These are phyloP conservation scores for Coenonympha arcania DNA, from an alignment of 2,888 invertebrate species.

Conservation along the genomic window DNA sequence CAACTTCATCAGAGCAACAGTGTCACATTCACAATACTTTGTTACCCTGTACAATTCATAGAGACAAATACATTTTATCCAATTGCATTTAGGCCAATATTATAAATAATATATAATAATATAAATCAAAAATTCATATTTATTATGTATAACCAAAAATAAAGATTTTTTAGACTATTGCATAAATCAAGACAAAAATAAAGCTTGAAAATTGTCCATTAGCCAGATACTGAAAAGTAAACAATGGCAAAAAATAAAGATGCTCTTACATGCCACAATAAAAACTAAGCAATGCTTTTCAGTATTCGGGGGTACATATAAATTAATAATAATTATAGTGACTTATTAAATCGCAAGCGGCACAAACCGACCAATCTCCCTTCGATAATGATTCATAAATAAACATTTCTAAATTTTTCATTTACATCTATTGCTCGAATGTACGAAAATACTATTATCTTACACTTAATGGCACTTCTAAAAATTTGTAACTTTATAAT, in stretches of 20 bases:
- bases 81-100: slow-evolving; percentile 33
- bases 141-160: neutral
- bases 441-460: slow-evolving; percentile 66
- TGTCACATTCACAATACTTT: slow-evolving; percentile 34
- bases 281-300: too few species aligned
- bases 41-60: slow-evolving; percentile 63
- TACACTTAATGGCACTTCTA: slow-evolving; percentile 66
- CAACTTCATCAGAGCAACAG: slow-evolving; percentile 25
- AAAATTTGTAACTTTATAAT: slow-evolving; percentile 38
- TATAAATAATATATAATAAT: neutral
- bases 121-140: neutral
- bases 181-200: too few species aligned
- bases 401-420: slow-evolving; percentile 27
- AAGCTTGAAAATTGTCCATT: neutral
- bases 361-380: slow-evolving; percentile 11
- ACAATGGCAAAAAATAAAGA: too few species aligned
- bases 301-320: neutral
- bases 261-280: too few species aligned
- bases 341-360: slow-evolving; percentile 11
- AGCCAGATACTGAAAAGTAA: neutral
- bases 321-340: neutral
- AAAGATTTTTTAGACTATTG: neutral
- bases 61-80: slow-evolving; percentile 29
- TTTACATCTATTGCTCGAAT: slow-evolving; percentile 48
- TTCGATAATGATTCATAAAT: slow-evolving; percentile 15